These are phyloP conservation scores for Cosmopolites sordidus DNA, from an alignment of 2,888 invertebrate genomes.

Conservation along the genomic window DNA sequence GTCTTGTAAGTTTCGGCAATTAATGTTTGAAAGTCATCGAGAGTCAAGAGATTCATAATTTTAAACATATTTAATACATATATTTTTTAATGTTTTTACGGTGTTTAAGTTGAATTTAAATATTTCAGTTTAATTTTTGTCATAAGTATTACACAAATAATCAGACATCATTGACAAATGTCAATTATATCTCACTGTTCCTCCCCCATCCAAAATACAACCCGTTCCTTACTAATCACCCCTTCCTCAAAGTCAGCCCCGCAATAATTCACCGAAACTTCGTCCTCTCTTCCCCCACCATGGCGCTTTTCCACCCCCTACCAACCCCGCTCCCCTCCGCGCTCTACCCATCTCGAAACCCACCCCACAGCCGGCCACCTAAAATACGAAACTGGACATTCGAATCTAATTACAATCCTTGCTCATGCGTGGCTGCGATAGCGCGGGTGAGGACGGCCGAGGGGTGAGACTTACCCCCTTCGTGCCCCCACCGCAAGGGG, in stretches of 20 bases:
- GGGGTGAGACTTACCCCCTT: slow-evolving; percentile 33
- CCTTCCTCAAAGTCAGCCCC: slow-evolving; percentile 13
- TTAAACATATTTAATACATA: no score
- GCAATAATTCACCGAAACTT: slow-evolving; percentile 24
- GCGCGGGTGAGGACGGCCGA: slow-evolving; percentile 23
- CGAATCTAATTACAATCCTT: slow-evolving; percentile 54
- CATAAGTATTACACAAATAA: no score
- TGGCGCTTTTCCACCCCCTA: slow-evolving; percentile 18
- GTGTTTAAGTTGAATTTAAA: no score
- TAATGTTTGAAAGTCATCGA: no score
- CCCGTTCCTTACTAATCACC: slow-evolving; percentile 2
- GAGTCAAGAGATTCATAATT: no score
- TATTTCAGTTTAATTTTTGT: no score
- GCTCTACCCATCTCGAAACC: slow-evolving; percentile 23
- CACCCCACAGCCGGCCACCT: slow-evolving; percentile 27
- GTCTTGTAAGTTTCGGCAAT: no score
- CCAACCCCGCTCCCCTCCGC: slow-evolving; percentile 22
- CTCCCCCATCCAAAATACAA: not conserved
- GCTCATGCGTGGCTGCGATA: slow-evolving; percentile 46
- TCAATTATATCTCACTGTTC: no score
- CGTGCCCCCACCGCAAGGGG: slow-evolving; percentile 25
- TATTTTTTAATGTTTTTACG: no score
- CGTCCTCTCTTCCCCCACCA: slow-evolving; percentile 28
- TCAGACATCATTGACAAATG: no score
- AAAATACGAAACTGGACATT: slow-evolving; percentile 51